Percentiles rank a stretch among this genome's conserved stretches.
These are phyloP conservation scores for Limnephilus lunatus DNA, from an alignment of 2,888 invertebrate genomes.

Conservation along the genomic window DNA sequence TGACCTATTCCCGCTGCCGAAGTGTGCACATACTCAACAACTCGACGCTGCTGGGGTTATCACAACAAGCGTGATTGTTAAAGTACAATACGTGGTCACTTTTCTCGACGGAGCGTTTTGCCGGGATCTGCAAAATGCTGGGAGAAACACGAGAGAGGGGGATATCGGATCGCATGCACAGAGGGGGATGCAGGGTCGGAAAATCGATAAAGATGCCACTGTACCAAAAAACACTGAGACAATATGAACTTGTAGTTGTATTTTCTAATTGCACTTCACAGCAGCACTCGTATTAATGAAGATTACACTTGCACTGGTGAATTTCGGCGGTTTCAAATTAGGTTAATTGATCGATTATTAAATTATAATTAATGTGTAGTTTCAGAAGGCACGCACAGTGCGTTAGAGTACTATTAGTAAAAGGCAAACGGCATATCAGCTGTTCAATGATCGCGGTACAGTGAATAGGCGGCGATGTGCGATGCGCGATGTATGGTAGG, in stretches of 20 bases:
- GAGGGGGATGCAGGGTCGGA: constrained; percentile 10
- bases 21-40: constrained; percentile 1
- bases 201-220: constrained; percentile 33
- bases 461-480: background rate
- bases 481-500: background rate
- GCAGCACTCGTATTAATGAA: background rate
- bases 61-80: background rate
- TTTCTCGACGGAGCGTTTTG: constrained; percentile 21
- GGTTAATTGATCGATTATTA: background rate
- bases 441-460: constrained; percentile 25
- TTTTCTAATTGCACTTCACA: background rate
- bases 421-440: constrained; percentile 18
- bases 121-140: background rate
- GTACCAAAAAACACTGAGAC: background rate
- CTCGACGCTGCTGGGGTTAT: constrained; percentile 24
- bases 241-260: background rate
- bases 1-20: constrained; percentile 45
- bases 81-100: background rate
- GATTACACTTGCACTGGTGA: background rate
- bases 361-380: background rate
- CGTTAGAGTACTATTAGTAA: background rate
- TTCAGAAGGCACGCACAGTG: background rate
- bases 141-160: constrained; percentile 12
- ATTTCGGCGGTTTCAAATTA: background rate
- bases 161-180: constrained; percentile 12